Evolutionary conservation across 2,797 vertebrate genomes (phyloP), one percentile per base, ranked within the genome.

Genomic region (Anisognathus igniventris): DNA sequence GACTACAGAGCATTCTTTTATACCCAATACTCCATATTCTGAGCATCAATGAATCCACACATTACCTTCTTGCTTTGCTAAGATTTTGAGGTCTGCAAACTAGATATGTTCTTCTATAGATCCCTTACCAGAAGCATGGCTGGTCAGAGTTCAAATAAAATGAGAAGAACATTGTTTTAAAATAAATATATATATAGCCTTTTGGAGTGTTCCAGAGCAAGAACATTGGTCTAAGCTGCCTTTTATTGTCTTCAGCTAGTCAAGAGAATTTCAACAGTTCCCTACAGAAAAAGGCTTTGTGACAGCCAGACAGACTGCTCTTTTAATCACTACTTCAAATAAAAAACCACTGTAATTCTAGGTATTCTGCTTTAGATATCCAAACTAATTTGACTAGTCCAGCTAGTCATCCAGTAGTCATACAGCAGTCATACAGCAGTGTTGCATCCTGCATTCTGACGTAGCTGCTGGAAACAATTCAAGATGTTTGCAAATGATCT

Each of bases 401-500:
- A 89, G 16, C 62, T 28, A 90, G 57, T 87, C 71, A 90, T 60
- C 60, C 57, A 76, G 71, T 37, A 91, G 67, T 81, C 83, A 87
- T 54, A 66, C 54, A 78, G 53, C 17, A 91, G 48, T 91, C 68
- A 72, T 83, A 84, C 83, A 95, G 22, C 44, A 92, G 56, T 7
- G 54, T 24, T n/a, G 44, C 48, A 50, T 50, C 58, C 74, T 60
- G 54, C 45, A 65, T 91, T 68, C 65, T 74, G 78, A 87, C 12
- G 44, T 53, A 87, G 85, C 58, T 50, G 25, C 73, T 96, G 91
- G 81, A 91, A 95, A 80, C 19, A 83, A 92, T 39, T 86, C 61
- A 87, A 68, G 77, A 77, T 24, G 40, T 48, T 74, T n/a, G 17
- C 50, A 78, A 68, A 86, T 76, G n/a, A 76, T 92, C 84, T 62